Evolutionary conservation across 2,113 vertebrate genomes (phyloP).

Genomic region (Daubentonia madagascariensis): DNA sequence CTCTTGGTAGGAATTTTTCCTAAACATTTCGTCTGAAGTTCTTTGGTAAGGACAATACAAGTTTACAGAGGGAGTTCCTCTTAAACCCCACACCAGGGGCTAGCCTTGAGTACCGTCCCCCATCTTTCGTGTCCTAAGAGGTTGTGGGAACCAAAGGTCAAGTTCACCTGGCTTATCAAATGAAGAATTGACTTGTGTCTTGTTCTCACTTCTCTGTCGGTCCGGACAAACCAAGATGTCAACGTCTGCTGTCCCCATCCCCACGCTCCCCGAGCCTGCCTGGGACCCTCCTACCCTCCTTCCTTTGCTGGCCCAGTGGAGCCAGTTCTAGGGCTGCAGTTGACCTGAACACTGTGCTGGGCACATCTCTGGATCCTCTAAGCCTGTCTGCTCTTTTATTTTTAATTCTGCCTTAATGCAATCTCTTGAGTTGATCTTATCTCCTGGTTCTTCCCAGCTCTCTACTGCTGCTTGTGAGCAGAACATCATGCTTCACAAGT

Average conservation of each 20-base stretch:
- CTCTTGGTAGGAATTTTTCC: neutral
- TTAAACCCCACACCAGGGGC: neutral
- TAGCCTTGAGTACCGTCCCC: neutral
- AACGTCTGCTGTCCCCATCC: accelerated
- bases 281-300: accelerated
- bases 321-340: accelerated
- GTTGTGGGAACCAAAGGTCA: neutral
- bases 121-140: too few species aligned
- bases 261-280: accelerated
- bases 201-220: neutral
- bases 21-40: neutral
- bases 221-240: neutral
- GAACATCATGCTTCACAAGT: accelerated
- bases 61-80: neutral
- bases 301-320: neutral
- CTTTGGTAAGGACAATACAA: neutral
- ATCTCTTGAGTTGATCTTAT: neutral
- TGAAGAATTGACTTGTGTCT: neutral
- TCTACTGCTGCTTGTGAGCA: accelerated
- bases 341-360: accelerated
- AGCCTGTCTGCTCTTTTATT: accelerated
- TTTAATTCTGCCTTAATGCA: neutral
- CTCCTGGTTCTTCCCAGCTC: neutral
- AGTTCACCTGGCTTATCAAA: neutral
- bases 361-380: too few species aligned